Evolutionary conservation across 2,113 vertebrate species (phyloP).

Genomic region (Amblyornis subalaris): DNA sequence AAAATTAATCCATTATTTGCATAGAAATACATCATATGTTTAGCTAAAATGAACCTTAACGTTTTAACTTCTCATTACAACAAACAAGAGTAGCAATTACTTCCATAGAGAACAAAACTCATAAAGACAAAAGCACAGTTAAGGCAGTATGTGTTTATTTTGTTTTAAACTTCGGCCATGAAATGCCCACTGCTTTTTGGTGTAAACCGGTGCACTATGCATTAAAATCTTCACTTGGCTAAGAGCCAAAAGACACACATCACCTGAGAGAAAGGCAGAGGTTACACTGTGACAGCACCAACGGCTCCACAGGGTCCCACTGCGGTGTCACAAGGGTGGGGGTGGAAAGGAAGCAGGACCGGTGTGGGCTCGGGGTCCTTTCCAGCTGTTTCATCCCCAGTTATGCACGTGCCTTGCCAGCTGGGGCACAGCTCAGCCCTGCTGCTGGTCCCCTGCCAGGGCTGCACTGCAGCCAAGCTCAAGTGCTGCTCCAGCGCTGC

Average conservation of each 20-base stretch:
- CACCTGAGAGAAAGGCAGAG: neutral
- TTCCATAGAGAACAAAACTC: neutral
- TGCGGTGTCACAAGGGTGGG: fast-evolving
- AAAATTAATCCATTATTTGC: neutral
- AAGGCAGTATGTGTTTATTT: neutral
- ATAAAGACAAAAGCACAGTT: neutral
- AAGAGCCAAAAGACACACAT: neutral
- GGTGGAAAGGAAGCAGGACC: neutral
- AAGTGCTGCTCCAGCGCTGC: neutral
- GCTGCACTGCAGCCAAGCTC: neutral
- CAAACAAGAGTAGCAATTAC: neutral
- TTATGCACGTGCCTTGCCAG: neutral
- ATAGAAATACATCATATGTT: neutral
- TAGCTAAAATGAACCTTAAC: neutral
- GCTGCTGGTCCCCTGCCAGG: neutral
- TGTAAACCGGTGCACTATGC: neutral
- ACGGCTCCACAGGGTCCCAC: fast-evolving
- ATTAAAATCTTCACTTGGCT: neutral
- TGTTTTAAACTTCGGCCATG: neutral
- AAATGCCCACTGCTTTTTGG: neutral
- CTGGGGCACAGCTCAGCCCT: neutral
- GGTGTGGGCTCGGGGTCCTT: neutral
- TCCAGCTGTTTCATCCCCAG: neutral
- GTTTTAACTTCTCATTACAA: neutral
- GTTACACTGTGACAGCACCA: neutral